Percentiles rank a stretch among this genome's conserved stretches.
phyloP scores from a whole-genome alignment of 2,888 invertebrate species.

The Piscicola geometra region DNA sequence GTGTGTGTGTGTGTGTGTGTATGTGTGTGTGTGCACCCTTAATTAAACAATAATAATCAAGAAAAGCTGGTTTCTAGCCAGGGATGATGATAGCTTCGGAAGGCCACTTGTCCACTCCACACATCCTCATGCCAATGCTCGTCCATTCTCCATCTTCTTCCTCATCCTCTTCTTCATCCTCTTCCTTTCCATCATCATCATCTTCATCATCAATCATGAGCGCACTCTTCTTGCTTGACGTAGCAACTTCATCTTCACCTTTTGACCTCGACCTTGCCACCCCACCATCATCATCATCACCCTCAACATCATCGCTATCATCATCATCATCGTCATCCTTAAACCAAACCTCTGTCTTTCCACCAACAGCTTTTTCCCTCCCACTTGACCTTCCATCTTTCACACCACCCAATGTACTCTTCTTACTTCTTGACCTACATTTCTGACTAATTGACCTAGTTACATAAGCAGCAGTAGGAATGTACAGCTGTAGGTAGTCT shows the following conservation, averaged over 20 bases:
- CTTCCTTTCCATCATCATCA: background rate
- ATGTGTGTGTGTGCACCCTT: too few species aligned
- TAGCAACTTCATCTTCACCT: background rate
- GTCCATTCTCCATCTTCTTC: conserved; percentile 45
- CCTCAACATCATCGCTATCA: background rate
- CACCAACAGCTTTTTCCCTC: too few species aligned
- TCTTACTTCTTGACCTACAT: background rate
- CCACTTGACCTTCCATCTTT: background rate
- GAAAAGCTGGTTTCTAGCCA: conserved; percentile 53
- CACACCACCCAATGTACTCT: background rate
- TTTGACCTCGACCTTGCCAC: background rate
- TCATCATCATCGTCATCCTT: background rate
- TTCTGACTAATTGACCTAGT: background rate
- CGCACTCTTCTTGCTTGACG: background rate
- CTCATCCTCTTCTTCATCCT: background rate
- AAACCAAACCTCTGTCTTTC: background rate
- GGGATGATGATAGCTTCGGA: conserved; percentile 73
- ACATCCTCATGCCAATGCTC: conserved; percentile 57
- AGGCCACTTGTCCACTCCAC: conserved; percentile 73
- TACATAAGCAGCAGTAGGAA: conserved; percentile 49
- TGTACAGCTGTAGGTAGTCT: conserved; percentile 66
- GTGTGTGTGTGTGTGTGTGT: too few species aligned
- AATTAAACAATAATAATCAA: too few species aligned
- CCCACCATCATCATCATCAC: background rate
- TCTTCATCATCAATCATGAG: background rate